Percentiles rank a stretch among this genome's conserved stretches.
These are phyloP conservation scores for Hypocryptadius cinnamomeus DNA, from an alignment of 2,113 vertebrate genomes.

Conservation along the genomic window DNA sequence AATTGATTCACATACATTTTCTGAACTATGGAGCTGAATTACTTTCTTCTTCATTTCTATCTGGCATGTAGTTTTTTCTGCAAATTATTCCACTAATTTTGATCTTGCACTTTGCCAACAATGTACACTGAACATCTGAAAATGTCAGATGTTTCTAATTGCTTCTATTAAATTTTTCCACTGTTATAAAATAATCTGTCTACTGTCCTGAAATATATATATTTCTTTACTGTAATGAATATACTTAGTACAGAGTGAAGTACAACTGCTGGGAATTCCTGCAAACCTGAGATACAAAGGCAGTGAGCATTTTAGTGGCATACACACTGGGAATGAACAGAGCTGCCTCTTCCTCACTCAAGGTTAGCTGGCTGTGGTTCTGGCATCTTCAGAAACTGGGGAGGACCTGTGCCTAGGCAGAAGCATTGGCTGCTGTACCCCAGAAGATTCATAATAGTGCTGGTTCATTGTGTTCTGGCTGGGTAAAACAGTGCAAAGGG, in stretches of 20 bases:
- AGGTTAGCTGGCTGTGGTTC: neutral
- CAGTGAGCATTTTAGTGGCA: neutral
- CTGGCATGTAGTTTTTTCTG: neutral
- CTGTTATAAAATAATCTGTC: neutral
- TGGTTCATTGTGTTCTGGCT: neutral
- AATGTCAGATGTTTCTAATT: neutral
- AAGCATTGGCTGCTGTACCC: neutral
- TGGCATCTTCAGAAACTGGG: neutral
- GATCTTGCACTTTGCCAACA: neutral
- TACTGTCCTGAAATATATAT: neutral
- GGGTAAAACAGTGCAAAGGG: neutral
- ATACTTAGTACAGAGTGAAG: neutral
- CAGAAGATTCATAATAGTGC: neutral
- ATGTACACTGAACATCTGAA: neutral
- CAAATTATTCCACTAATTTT: neutral
- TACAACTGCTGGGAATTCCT: neutral
- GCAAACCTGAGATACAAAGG: neutral
- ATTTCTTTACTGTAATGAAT: neutral
- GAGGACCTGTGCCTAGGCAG: neutral
- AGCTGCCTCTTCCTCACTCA: neutral
- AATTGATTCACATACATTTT: neutral
- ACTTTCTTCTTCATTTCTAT: neutral
- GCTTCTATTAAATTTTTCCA: neutral
- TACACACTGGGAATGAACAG: neutral
- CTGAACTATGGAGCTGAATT: neutral